Conservation (phyloP, 2,888 invertebrate genomes). For the Cheilosia variabilis region DNA sequence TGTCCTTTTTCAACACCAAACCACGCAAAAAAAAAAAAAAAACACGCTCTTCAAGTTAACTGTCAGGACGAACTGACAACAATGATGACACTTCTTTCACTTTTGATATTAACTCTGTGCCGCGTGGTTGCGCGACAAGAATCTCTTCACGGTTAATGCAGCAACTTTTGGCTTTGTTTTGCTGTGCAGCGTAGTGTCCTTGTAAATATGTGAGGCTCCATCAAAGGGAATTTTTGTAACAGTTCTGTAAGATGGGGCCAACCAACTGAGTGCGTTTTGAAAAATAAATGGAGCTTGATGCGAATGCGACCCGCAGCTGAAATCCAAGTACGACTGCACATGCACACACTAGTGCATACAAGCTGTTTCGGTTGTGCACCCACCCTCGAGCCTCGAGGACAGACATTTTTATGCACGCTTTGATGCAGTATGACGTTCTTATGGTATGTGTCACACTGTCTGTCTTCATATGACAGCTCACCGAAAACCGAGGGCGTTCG, state of each 20-base stretch:
- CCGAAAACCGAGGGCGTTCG: constrained; percentile 1
- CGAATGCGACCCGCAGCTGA: constrained; percentile 15
- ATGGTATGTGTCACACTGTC: constrained; percentile 55
- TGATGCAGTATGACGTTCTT: constrained; percentile 54
- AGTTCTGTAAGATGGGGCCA: constrained; percentile 29
- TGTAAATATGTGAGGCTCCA: constrained; percentile 34
- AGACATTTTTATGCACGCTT: constrained; percentile 51
- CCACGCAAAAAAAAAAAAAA: constrained; percentile 28
- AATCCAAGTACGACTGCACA: neutral
- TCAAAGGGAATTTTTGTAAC: constrained; percentile 46
- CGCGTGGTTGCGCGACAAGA: constrained; percentile 21
- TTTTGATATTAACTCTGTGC: constrained; percentile 60
- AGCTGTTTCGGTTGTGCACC: neutral
- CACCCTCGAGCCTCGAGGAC: neutral
- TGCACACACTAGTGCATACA: neutral
- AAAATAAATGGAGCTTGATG: constrained; percentile 67
- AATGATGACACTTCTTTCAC: constrained; percentile 68
- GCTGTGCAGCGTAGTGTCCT: constrained; percentile 47
- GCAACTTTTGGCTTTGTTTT: constrained; percentile 35
- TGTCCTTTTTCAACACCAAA: constrained; percentile 16
- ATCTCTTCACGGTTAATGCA: constrained; percentile 48
- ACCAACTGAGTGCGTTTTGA: constrained; percentile 63
- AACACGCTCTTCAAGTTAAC: constrained; percentile 59
- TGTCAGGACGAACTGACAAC: constrained; percentile 67
- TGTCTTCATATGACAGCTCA: constrained; percentile 42